Conservation (phyloP, 2,888 invertebrate genomes). For the Pterostichus niger region DNA sequence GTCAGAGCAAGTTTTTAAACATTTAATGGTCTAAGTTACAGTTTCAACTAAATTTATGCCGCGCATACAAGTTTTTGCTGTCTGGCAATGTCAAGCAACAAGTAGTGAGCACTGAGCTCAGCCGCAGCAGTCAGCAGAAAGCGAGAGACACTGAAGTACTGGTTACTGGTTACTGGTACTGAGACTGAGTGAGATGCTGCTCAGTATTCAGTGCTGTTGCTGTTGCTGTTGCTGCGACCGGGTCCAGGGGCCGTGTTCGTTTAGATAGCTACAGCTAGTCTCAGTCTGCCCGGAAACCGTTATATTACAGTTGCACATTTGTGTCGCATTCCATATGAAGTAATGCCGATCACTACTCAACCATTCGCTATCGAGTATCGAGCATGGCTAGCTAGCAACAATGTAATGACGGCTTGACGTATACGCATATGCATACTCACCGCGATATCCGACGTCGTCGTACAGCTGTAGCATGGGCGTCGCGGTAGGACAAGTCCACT, state of each 20-base stretch:
- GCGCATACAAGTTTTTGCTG: slow-evolving; percentile 74
- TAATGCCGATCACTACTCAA: background rate
- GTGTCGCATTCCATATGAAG: slow-evolving; percentile 49
- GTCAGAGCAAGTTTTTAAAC: slow-evolving; percentile 76
- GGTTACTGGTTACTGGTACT: background rate
- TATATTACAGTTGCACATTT: slow-evolving; percentile 64
- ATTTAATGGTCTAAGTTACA: slow-evolving; percentile 75
- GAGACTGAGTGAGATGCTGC: slow-evolving; percentile 1
- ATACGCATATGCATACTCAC: slow-evolving; percentile 77
- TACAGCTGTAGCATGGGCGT: slow-evolving; percentile 83
- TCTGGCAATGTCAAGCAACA: slow-evolving; percentile 73
- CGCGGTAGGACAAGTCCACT: slow-evolving; percentile 79
- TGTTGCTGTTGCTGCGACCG: too few species aligned
- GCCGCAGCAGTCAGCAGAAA: slow-evolving; percentile 69
- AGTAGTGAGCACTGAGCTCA: slow-evolving; percentile 71
- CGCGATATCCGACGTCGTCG: slow-evolving; percentile 83
- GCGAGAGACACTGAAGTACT: background rate
- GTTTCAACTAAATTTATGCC: slow-evolving; percentile 74
- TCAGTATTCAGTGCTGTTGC: background rate
- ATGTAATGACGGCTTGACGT: too few species aligned
- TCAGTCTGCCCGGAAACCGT: slow-evolving; percentile 54
- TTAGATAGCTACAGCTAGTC: slow-evolving; percentile 10
- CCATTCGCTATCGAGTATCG: too few species aligned
- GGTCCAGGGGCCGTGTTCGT: background rate
- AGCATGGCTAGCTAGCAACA: too few species aligned